These are phyloP conservation scores for Phymorhynchus buccinoides DNA, from an alignment of 1,140 invertebrate genomes.

Conservation along the genomic window DNA sequence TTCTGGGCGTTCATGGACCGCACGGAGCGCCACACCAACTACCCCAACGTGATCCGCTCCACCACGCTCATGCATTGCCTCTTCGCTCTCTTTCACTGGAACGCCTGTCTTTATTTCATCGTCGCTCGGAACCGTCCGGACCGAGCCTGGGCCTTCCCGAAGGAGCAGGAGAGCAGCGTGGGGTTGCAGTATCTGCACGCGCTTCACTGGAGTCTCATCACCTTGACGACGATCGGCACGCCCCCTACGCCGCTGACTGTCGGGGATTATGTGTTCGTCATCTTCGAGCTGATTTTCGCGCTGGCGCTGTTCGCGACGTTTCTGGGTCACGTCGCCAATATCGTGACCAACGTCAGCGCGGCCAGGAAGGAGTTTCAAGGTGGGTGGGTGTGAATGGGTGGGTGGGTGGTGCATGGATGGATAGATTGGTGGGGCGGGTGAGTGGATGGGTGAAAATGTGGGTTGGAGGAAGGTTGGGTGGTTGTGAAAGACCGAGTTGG, in stretches of 20 bases:
- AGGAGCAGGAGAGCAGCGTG: conserved; percentile 56
- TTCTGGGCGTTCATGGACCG: conserved; percentile 99
- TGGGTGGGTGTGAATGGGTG: conserved; percentile 49
- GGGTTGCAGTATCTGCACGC: conserved; percentile 89
- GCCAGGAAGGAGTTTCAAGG: conserved; percentile 75
- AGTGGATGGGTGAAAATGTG: not conserved
- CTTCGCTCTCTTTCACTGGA: conserved; percentile 99
- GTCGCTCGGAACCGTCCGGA: conserved; percentile 50
- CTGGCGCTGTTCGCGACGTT: conserved; percentile 73
- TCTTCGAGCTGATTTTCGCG: conserved; percentile 71
- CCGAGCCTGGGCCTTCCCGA: conserved; percentile 59
- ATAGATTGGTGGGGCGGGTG: conserved; percentile 4
- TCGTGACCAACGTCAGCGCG: conserved; percentile 72
- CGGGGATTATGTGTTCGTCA: conserved; percentile 75
- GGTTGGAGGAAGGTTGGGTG: not conserved
- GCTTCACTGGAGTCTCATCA: conserved; percentile 98
- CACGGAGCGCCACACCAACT: conserved; percentile 98
- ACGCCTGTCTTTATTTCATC: conserved; percentile 94
- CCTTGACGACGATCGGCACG: conserved; percentile 89
- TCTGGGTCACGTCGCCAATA: conserved; percentile 73
- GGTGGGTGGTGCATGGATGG: not conserved
- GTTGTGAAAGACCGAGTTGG: too few species aligned
- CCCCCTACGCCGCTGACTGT: conserved; percentile 84
- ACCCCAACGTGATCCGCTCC: conserved; percentile 95
- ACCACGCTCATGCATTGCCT: conserved; percentile 94